Evolutionary conservation across 35 echinoderm and acorn worm genomes (phyloP), one percentile per base, ranked within the genome.

Genomic region (Lytechinus variegatus): DNA sequence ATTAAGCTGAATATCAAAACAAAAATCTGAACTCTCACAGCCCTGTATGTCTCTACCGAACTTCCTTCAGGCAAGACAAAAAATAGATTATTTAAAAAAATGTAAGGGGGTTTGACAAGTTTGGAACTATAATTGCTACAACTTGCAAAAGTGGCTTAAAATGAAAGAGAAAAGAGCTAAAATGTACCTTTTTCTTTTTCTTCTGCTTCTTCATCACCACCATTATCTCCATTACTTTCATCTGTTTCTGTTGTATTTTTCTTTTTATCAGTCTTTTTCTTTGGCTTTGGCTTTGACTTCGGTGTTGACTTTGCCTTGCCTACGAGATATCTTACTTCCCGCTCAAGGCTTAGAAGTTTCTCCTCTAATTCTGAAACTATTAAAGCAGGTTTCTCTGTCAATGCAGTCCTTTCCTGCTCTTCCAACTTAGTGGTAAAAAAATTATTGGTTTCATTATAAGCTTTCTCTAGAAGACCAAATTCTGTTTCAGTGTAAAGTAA

Each of bases 381-480:
- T 56, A 98, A 79, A 28, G 97, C 98, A 27, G 98, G 98, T 93
- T 96, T 97, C 91, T 99, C 97, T 21, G 96, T 96, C 29, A 95
- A 58, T 0, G 97, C 53, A 14, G 94, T 87, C 79, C 97, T 95
- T 56, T 96, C 92, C 89, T 99, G 98, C 28, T 97, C 97, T 28
- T 94, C 94, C 66, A 94, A 51, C 86, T 97, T 97, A 24, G 79
- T 95, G 2, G 54, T 94, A 53, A 96, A 97, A 97, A 97, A 99
- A n/a, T 97, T 94, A 93, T 94, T 95, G 4, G 98, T 94, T 52
- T 97, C 95, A 61, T 97, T 99, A 56, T 99, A 97, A 16, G 89
- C 94, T n/a, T 99, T 99, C 66, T 96, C 96, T 54, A 99, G 91
- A 3, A 97, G 58, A 9, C 94, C 96, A 7, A 99, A 56, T 86